A percentile compares a stretch with the other conserved stretches of the same genome.
Conservation (phyloP, 2,888 invertebrate genomes). For the Criorhina ranunculi region DNA sequence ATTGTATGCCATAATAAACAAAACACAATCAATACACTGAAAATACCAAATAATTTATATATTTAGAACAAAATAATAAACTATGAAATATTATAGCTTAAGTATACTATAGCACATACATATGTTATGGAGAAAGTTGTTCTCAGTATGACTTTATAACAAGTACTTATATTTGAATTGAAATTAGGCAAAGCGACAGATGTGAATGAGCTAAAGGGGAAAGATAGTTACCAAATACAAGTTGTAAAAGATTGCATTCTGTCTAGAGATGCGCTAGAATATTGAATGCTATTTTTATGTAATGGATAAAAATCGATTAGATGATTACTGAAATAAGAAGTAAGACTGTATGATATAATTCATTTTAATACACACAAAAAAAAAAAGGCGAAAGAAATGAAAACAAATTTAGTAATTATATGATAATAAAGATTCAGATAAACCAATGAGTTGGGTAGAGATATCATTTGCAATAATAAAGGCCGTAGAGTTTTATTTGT, state of each 20-base stretch:
- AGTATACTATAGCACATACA: constrained; percentile 21
- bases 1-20: constrained; percentile 15
- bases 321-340: constrained; percentile 44
- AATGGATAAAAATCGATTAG: constrained; percentile 13
- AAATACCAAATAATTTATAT: constrained; percentile 1
- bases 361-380: constrained; percentile 18
- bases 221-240: constrained; percentile 1
- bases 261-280: constrained; percentile 7
- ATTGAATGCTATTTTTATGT: constrained; percentile 10
- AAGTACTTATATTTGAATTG: background rate
- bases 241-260: constrained; percentile 26
- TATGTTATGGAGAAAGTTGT: constrained; percentile 25
- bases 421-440: constrained; percentile 35
- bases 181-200: background rate
- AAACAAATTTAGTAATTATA: constrained; percentile 16
- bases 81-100: constrained; percentile 7
- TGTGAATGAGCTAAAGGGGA: constrained; percentile 4
- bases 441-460: constrained; percentile 21
- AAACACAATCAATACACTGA: constrained; percentile 56
- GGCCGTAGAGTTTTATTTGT: constrained; percentile 24
- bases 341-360: constrained; percentile 57
- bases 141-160: constrained; percentile 28
- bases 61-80: background rate
- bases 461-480: constrained; percentile 48
- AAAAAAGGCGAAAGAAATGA: background rate